A percentile compares a stretch with the other conserved stretches of the same genome.
Evolutionary conservation across 2,888 invertebrate species (phyloP).

Genomic region (Lapara coniferarum): DNA sequence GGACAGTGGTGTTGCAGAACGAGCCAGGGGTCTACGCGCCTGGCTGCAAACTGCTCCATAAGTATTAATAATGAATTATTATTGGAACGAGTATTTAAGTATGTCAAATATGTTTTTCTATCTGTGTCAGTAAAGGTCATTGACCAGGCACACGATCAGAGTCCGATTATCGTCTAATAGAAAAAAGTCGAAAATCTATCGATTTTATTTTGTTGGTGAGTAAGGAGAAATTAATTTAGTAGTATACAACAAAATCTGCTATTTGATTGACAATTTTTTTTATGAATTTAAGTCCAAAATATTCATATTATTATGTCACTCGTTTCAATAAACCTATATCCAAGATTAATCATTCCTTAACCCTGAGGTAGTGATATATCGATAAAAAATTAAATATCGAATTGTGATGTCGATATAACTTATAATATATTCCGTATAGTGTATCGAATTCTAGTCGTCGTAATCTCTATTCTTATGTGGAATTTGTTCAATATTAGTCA

Average conservation of each 20-base stretch:
- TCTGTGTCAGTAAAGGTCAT: no score
- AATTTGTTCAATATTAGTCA: neutral
- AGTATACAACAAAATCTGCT: no score
- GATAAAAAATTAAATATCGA: slow-evolving; percentile 4
- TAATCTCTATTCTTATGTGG: slow-evolving; percentile 10
- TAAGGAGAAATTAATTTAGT: no score
- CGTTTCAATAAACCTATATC: neutral
- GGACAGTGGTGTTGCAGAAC: slow-evolving; percentile 66
- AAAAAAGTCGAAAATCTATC: no score
- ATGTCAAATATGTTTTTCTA: no score
- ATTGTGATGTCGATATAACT: slow-evolving; percentile 14
- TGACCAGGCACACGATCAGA: no score
- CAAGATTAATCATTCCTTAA: neutral
- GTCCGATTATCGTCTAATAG: no score
- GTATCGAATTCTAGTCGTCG: slow-evolving; percentile 6
- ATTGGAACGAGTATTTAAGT: no score
- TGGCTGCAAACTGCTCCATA: slow-evolving; percentile 76
- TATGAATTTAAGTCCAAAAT: no score
- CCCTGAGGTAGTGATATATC: neutral
- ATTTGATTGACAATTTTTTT: no score
- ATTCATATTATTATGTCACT: neutral
- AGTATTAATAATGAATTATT: neutral
- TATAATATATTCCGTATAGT: neutral
- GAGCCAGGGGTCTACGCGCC: slow-evolving; percentile 71
- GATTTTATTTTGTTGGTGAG: no score